Base-by-base conservation (phyloP, 2,113 vertebrate species). In the Notiomystis cincta region DNA sequence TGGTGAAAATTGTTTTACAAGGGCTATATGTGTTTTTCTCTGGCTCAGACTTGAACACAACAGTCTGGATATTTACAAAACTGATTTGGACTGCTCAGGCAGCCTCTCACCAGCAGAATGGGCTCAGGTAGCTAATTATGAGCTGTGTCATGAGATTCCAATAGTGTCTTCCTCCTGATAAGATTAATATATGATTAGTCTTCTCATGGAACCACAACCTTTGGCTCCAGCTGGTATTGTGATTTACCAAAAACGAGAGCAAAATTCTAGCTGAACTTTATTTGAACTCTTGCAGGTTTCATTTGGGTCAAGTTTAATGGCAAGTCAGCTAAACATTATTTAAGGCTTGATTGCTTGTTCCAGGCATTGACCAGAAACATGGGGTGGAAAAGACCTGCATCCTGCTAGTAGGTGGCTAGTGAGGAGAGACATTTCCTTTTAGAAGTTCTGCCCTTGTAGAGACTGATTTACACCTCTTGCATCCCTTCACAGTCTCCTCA, bases 191-290 rank as follows among this genome's bases (percentile, higher is more conserved):
- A 44, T 81, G 53, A 40, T 64, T 17, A 60, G 15, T 64, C 35
- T 61, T 58, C 37, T 73, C 15, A 2, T 11, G 35, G 18, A 53
- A 27, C 11, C 33, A 16, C 33, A 73, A 30, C 50, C 13, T 91
- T 86, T 93, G 64, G 20, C 38, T 82, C n/a, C 24, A 53, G 27
- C 37, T 80, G 85, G 64, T 71, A 37, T 62, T 40, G 14, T 56
- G 51, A 75, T 77, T 65, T 73, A 40, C 70, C 51, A 62, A 82
- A 85, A 87, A 71, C 0, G 2, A 40, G 16, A 64, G 16, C 28
- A 85, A 93, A 97, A 56, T 80, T 70, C 62, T 73, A 30, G 8
- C 22, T 58, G 62, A 88, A 80, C 79, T 93, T 91, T 24, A 24
- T 66, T 57, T 10, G 19, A 88, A 73, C 62, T 77, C 75, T 24